Base-by-base conservation (phyloP, 1,140 invertebrate species). In the Drosophila mauritiana region DNA sequence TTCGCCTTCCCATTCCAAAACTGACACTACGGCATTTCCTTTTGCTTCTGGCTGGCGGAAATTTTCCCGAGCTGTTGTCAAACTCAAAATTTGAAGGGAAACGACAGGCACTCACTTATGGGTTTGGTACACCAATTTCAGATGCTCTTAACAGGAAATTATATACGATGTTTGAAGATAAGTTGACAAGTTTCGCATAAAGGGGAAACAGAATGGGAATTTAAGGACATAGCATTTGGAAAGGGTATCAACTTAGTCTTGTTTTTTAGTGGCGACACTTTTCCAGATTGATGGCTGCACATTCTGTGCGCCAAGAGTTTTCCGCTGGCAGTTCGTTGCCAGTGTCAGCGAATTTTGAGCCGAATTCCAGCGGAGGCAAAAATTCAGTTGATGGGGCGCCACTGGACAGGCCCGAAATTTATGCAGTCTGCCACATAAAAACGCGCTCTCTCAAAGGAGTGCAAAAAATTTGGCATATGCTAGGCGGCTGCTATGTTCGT, bases 351-450 rank as follows among this genome's bases (percentile, higher is more conserved):
- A 27, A 36, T 55, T 48, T 68, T 40, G n/a, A 40, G n/a, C 42
- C 39, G 52, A 40, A 70, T 57, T 70, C 65, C 42, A 46, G 3
- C 4, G 17, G 51, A 37, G 58, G 43, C 68, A 58, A 53, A 73
- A 58, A 70, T 79, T 58, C 80, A 39, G 76, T 73, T 89, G 75
- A 62, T 88, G 81, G 81, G 84, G 83, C 83, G 83, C 83, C 83
- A 89, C 70, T 62, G 65, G 76, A 81, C 68, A 70, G 68, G 52
- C 68, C 36, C 51, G n/a, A 83, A 83, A 86, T 86, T 83, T 86
- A 79, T 86, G 76, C 83, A 68, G 63, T 43, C 46, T 43, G 63
- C 51, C 3, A 55, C 37, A 53, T 34, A 46, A 48, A 67, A 62
- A 27, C 20, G 4, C 5, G 27, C 27, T 27, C 27, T 27, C 27